Conservation (phyloP, 1,140 invertebrate genomes). For the Macrobrachium rosenbergii region DNA sequence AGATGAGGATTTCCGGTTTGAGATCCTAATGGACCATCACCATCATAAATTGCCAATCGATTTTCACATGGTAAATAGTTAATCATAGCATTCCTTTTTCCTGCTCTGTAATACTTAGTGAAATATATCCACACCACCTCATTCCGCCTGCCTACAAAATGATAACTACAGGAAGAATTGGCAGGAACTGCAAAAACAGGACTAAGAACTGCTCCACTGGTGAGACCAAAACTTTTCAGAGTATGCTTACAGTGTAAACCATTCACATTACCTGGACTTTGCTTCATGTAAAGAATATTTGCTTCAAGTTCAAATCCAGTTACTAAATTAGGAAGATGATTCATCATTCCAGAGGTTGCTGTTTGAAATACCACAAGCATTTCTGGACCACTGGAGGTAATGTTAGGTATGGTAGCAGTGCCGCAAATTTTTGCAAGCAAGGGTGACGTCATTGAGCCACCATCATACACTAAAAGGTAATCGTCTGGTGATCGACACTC, state of each 20-base stretch:
- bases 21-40: background rate
- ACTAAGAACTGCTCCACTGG: constrained; percentile 66
- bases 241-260: constrained; percentile 58
- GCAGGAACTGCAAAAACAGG: constrained; percentile 68
- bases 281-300: constrained; percentile 66
- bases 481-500: constrained; percentile 64
- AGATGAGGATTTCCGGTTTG: background rate
- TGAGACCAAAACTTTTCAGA: constrained; percentile 65
- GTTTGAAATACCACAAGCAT: constrained; percentile 68
- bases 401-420: constrained; percentile 68
- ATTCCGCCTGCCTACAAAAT: constrained; percentile 66
- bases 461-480: constrained; percentile 68
- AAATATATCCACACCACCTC: constrained; percentile 69
- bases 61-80: constrained; percentile 56
- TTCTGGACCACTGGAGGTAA: constrained; percentile 68
- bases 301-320: constrained; percentile 69
- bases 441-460: constrained; percentile 66
- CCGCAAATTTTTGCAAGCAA: constrained; percentile 68
- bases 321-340: constrained; percentile 63
- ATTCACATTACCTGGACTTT: constrained; percentile 39
- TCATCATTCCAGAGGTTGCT: constrained; percentile 66
- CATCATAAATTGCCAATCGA: constrained; percentile 49
- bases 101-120: constrained; percentile 64
- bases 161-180: constrained; percentile 68
- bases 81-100: constrained; percentile 30